These are phyloP conservation scores for Odontamblyopus rebecca DNA, from an alignment of 2,797 vertebrate species.

Conservation along the genomic window DNA sequence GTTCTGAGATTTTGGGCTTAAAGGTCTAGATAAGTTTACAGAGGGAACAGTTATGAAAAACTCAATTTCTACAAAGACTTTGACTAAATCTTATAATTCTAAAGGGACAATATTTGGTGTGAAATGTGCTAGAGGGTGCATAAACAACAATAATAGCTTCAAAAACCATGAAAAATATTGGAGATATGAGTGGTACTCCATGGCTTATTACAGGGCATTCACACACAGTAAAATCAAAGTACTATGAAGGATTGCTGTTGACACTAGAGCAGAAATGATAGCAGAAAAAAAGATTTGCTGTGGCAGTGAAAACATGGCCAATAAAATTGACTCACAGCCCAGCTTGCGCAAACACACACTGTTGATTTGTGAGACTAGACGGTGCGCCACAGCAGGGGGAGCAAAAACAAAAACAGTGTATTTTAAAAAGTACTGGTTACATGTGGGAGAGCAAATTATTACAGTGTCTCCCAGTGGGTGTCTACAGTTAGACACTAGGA, in stretches of 20 bases:
- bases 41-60: too few species aligned
- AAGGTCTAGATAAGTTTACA: too few species aligned
- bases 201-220: not conserved
- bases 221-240: not conserved
- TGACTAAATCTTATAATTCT: too few species aligned
- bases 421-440: constrained; percentile 46
- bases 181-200: not conserved
- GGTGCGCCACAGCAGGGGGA: constrained; percentile 40
- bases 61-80: too few species aligned
- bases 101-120: too few species aligned
- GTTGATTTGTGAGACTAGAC: constrained; percentile 22
- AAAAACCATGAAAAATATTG: not conserved
- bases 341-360: constrained; percentile 9
- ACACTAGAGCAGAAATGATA: constrained; percentile 3
- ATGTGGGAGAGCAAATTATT: constrained; percentile 38
- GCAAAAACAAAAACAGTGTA: constrained; percentile 43
- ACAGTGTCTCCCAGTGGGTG: constrained; percentile 41
- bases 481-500: constrained; percentile 19
- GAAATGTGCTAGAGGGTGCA: not conserved
- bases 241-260: not conserved
- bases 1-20: too few species aligned
- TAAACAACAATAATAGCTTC: not conserved
- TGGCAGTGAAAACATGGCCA: constrained; percentile 45
- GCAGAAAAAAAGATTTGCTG: constrained; percentile 9
- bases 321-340: constrained; percentile 30